These are phyloP conservation scores for Phycodurus eques DNA, from an alignment of 2,113 vertebrate genomes.

Conservation along the genomic window DNA sequence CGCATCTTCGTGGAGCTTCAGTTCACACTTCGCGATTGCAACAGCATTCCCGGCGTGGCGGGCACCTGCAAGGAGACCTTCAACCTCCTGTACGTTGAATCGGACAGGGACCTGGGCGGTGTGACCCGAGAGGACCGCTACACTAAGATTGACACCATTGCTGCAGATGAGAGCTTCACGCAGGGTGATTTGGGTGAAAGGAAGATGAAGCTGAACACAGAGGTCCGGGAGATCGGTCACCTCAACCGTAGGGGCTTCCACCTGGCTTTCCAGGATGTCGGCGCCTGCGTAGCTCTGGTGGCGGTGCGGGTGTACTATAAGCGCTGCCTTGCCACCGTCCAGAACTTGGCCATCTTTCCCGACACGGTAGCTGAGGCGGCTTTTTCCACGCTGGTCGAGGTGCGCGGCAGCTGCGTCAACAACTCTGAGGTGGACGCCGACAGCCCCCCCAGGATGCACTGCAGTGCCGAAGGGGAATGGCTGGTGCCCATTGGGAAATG, in stretches of 20 bases:
- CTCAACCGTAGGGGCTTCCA: constrained; percentile 91
- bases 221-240: constrained; percentile 92
- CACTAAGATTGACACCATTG: constrained; percentile 94
- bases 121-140: constrained; percentile 77
- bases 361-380: constrained; percentile 90
- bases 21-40: constrained; percentile 94
- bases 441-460: constrained; percentile 93
- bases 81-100: constrained; percentile 89
- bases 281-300: constrained; percentile 91
- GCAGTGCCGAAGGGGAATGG: constrained; percentile 96
- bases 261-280: constrained; percentile 95
- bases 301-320: constrained; percentile 95
- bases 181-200: constrained; percentile 93
- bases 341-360: constrained; percentile 86
- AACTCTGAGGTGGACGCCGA: constrained; percentile 86
- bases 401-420: constrained; percentile 86
- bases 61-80: constrained; percentile 98
- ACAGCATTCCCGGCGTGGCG: constrained; percentile 90
- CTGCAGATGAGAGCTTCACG: constrained; percentile 95
- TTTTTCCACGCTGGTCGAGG: constrained; percentile 91
- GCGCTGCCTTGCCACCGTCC: constrained; percentile 84
- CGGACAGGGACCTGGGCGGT: constrained; percentile 80
- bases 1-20: constrained; percentile 96
- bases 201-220: constrained; percentile 98
- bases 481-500: constrained; percentile 94